Base-by-base conservation (phyloP, 2,113 vertebrate species). In the Pluvialis apricaria region DNA sequence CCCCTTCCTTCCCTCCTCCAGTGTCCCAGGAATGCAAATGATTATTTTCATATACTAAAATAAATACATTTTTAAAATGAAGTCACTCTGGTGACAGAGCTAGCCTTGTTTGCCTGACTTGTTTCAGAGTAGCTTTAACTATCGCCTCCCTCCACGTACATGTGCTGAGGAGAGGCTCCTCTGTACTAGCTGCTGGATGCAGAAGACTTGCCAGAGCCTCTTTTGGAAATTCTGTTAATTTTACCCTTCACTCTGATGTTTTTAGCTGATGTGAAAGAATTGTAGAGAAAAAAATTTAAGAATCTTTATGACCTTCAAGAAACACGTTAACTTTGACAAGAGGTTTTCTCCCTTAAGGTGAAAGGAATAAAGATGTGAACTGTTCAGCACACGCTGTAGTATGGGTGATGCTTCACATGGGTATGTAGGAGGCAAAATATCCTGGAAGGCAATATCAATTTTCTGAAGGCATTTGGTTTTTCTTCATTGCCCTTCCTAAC, bases 221-320 rank as follows among this genome's bases (percentile, higher is more conserved):
- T 54, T 40, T 40, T 88, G 95, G 86, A 96, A 92, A 49, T 86
- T 68, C 55, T 77, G 31, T 92, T 73, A 0, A 4, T 61, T 81
- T 95, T 83, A 61, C 58, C 66, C 54, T 57, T 83, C 22, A 1
- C 86, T 72, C 88, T 95, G 92, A 88, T 93, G 83, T 42, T 88
- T 95, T 94, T 94, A 93, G 55, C 91, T 94, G 94, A 94, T 91
- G 24, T 49, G 82, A 91, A 52, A 26, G 70, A 57, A 52, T 61
- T 61, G 54, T 14, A 49, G 60, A 26, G 62, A 4, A 3, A 16
- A 34, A 54, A 42, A 15, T 1, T 0, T 10, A 60, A 60, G 44
- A 22, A 40, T 92, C 40, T 57, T 85, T 70, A 45, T 65, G 82
- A 34, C 51, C 44, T 92, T 36, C 15, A 61, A 54, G 68, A 93